phyloP scores from a whole-genome alignment of 1,140 invertebrate species.

The roundworm (Caenorhabditis elegans) region WBcel235 BX284603.4:10664001-10664500 shows the following conservation, averaged over 20 bases:
- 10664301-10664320: neutral
- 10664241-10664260: neutral
- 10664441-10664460: too few species aligned
- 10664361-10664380: too few species aligned
- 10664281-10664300: constrained; percentile 1
- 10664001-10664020: neutral
- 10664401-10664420: too few species aligned
- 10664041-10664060: neutral
- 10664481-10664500: constrained; percentile 99
- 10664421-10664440: too few species aligned
- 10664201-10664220: constrained; percentile 11
- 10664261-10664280: too few species aligned
- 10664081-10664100: neutral
- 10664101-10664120: neutral
- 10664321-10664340: neutral
- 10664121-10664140: neutral
- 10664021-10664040: neutral
- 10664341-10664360: too few species aligned
- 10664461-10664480: constrained; percentile 88
- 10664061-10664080: neutral
- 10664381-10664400: too few species aligned
- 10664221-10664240: neutral
- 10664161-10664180: neutral
- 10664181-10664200: neutral
- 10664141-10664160: constrained; percentile 9